Evolutionary conservation across 2,113 vertebrate species (phyloP), one percentile per base, ranked within the genome.

Genomic region (Mirza zaza): DNA sequence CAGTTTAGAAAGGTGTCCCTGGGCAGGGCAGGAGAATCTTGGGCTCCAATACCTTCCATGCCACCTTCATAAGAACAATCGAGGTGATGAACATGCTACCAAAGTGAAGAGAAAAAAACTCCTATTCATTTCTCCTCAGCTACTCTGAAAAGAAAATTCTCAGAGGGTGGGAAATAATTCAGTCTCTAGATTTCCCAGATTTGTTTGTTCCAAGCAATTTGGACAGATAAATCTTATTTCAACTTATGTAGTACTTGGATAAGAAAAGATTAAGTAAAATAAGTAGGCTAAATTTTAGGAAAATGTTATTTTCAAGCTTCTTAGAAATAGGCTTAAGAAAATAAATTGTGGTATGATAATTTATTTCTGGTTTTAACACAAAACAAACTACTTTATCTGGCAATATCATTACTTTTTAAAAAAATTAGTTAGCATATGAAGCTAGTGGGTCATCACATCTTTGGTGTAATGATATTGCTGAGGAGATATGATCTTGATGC

Each of bases 261-360:
- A 67, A 76, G 42, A 93, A 50, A 93, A 93, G 32, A 39, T 48
- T 63, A 73, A 34, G 8, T 63, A 63, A 94, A 88, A 50, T 61
- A 57, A 87, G 39, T 25, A 20, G 61, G 29, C 8, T 61, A 59
- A 36, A 34, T 87, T 87, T 96, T 59, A 90, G 71, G 32, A 92
- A 90, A 93, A 82, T 73, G 45, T 42, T 86, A 7, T 71, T 80
- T 87, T 87, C 71, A 95, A 70, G 9, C 45, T 48, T 90, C 29
- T 94, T 89, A 92, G 34, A 71, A 90, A 52, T 34, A 82, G 12
- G 15, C 42, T 94, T 92, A 65, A 94, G 80, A 87, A 90, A 87
- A 87, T 76, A 42, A 83, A 83, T 67, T 75, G 63, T 68, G 3
- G 45, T n/a, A 34, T 42, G 34, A 84, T 84, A 90, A 71, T 79